Base-by-base conservation (phyloP, 2,797 vertebrate genomes). In the Geotria australis region DNA sequence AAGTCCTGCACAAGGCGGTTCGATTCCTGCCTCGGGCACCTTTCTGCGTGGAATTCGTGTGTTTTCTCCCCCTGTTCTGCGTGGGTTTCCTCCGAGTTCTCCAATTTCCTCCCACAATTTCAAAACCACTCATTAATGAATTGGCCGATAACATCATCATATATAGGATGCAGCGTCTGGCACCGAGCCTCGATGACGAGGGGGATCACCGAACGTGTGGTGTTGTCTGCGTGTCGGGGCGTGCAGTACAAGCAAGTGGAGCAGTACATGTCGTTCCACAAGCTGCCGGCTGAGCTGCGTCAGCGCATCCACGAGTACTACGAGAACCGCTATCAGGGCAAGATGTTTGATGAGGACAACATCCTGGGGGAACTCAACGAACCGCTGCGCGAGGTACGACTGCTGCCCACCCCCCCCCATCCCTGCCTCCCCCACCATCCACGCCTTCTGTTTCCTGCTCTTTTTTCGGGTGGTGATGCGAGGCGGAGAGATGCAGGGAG, bases 261-360 rank as follows among this genome's bases (percentile, higher is more conserved):
- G 66, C 88, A 95, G 71, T 95, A 95, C 70, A 95, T 96, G 89
- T 96, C 88, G 61, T 98, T 98, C 73, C 88, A 98, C 74, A 95
- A 94, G 63, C 76, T 95, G 61, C 85, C 85, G 0, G 83, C 88
- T 0, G 88, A 98, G 67, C 88, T 95, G 71, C 77, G 89, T 8
- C 89, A 98, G 73, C 89, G 82, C 67, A 84, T 96, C 70, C 89
- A 98, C 0, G 89, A 98, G 70, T 98, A 95, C 72, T 95, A 95
- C 0, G 89, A 95, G 65, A 88, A 95, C 65, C 73, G 89, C 49
- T 96, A 94, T 74, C 89, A 96, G 67, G 89, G 89, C 66, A 98
- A 98, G 75, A 98, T 98, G 88, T 98, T 98, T 2, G 88, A 98
- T 0, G 89, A 98, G 64, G 89, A 95, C 72, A 98, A 83, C 71